Base-by-base conservation (phyloP, 1,140 invertebrate species). In the Sinonovacula constricta region DNA sequence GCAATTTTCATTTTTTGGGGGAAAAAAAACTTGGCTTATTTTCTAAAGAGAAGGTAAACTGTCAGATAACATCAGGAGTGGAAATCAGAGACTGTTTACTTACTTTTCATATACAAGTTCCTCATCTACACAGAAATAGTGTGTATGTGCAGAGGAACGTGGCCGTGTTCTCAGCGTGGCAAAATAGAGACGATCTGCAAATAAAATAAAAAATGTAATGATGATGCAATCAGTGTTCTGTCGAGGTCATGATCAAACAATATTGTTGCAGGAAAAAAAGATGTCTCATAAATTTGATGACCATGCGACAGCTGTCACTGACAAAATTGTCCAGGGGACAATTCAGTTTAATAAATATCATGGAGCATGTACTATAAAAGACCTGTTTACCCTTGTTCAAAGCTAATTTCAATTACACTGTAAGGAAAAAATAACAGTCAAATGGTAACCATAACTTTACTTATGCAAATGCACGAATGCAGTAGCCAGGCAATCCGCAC, bases 61-160 rank as follows among this genome's bases (percentile, higher is more conserved):
- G 24, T 28, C 54, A 57, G 10, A 57, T 7, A 22, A 24, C 22
- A 12, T 18, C 22, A 67, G 49, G 22, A 53, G 22, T 12, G 51
- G 15, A 28, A 45, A 15, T 66, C 5, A 45, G 18, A 39, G 36
- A 24, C 18, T 31, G 31, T 62, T 30, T 56, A 87, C 88, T 89
- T 89, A 92, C 90, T 96, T 97, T 92, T 98, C 97, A 93, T 99
- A 99, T 12, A 97, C 93, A 36, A 98, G 93, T 87, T 98, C 95
- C 91, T 97, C 94, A 91, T 99, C 97, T 36, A 98, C 95, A 86
- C 94, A 95, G 88, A 99, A 98, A 90, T 97, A 99, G 91, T 98
- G 96, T 65, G 95, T 96, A 87, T 96, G 86, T 59, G 93, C 87
- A 39, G 96, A 97, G 34, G 95, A 95, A 90, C 95, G 95, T 70